Conservation (phyloP, 2,113 vertebrate genomes). For the Coptodon rendalli region DNA sequence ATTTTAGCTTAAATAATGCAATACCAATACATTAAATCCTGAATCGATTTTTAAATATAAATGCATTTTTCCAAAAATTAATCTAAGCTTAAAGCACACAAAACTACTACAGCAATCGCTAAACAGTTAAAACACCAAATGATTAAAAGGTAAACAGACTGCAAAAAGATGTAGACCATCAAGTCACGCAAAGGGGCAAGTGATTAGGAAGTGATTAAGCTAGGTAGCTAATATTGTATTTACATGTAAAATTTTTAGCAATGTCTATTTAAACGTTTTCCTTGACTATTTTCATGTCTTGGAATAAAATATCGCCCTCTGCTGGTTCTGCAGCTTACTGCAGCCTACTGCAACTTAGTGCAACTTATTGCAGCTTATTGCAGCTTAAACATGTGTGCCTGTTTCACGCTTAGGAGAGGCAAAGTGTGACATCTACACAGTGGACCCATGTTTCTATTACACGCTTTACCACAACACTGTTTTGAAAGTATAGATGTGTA, state of each 20-base stretch:
- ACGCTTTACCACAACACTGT: neutral
- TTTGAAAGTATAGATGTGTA: neutral
- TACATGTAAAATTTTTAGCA: neutral
- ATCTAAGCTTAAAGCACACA: neutral
- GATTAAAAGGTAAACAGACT: neutral
- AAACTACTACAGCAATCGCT: neutral
- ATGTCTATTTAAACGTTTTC: neutral
- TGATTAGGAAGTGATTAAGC: neutral
- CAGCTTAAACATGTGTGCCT: neutral
- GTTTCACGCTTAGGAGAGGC: neutral
- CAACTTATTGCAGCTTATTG: rapidly evolving
- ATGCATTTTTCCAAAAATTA: neutral
- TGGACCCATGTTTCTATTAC: neutral
- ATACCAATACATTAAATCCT: neutral
- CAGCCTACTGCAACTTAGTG: neutral
- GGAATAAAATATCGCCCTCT: neutral
- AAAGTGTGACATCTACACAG: neutral
- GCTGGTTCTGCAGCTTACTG: neutral
- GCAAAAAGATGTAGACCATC: neutral
- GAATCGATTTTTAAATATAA: neutral
- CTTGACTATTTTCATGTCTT: neutral
- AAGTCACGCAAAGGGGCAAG: neutral
- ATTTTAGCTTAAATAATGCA: neutral
- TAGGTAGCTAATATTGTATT: neutral
- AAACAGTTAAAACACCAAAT: neutral